Conservation (phyloP, 2,888 invertebrate genomes). For the Leptothorax acervorum region DNA sequence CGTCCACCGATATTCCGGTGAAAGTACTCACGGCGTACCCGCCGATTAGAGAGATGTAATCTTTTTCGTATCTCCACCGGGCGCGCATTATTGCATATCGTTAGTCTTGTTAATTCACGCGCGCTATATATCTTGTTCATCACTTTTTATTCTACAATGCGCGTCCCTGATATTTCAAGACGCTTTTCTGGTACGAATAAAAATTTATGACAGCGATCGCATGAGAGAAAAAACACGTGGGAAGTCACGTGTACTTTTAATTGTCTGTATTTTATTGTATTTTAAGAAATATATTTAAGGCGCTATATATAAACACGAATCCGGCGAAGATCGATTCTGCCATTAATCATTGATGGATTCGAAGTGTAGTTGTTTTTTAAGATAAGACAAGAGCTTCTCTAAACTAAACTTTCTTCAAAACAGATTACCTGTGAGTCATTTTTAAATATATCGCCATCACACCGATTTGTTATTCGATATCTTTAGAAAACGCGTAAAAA, state of each 20-base stretch:
- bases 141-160: neutral
- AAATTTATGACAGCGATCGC: neutral
- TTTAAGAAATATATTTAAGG: neutral
- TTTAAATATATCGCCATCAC: neutral
- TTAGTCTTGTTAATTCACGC: neutral
- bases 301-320: neutral
- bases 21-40: neutral
- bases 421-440: neutral
- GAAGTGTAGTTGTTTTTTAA: neutral
- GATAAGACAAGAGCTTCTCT: neutral
- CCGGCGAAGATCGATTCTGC: too few relatives aligned
- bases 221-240: neutral
- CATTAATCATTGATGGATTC: neutral
- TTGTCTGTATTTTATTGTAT: neutral
- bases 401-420: neutral
- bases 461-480: neutral
- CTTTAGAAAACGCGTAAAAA: neutral
- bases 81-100: neutral
- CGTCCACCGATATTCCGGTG: neutral
- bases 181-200: neutral
- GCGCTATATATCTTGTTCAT: neutral
- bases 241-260: neutral
- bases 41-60: constrained; percentile 16
- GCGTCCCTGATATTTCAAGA: neutral
- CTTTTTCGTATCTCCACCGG: neutral